Base-by-base conservation (phyloP, 2,888 invertebrate species). In the Drosophila niveifrons region DNA sequence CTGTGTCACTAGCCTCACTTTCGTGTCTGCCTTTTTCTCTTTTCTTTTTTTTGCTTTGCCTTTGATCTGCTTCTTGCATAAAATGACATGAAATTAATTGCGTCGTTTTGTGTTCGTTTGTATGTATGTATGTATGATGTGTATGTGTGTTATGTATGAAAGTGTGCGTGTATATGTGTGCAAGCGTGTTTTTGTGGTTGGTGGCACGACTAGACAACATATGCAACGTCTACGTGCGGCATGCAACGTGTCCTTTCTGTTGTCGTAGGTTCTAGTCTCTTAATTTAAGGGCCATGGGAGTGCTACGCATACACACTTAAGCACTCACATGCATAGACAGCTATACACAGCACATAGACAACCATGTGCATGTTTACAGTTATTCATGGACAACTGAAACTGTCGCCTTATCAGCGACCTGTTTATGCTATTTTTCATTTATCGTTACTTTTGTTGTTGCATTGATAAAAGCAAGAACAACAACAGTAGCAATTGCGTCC, bases 201-300 rank as follows among this genome's bases (percentile, higher is more conserved):
- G 15, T 77, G 65, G 58, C 55, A 44, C 53, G 56, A 57, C 43
- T 46, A 62, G 31, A 7, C 9, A 74, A 56, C 51, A 52, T 44
- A 55, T 66, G 68, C 69, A 81, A 58, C 61, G 88, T 65, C 57
- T 84, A 78, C 82, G 88, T 83, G 75, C 73, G 34, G 9, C 15
- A 52, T 52, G 58, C 51, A 71, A 53, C 58, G 66, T 28, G 47
- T 70, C 75, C 56, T 64, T 67, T 18, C 39, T 62, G 65, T 82
- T 82, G 88, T 55, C 57, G 63, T 78, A 84, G 85, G 87, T 67
- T 66, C 18, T 47, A 39, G 43, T 51, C 44, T 10, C 9, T 50
- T 17, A 15, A 48, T 10, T 44, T 15, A 6, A 34, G 31, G 43
- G 36, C 48, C 17, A 48, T 13, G 29, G 9, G 9, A 29, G 13